Evolutionary conservation across 2,113 vertebrate genomes (phyloP).

Genomic region (Empidonax traillii): DNA sequence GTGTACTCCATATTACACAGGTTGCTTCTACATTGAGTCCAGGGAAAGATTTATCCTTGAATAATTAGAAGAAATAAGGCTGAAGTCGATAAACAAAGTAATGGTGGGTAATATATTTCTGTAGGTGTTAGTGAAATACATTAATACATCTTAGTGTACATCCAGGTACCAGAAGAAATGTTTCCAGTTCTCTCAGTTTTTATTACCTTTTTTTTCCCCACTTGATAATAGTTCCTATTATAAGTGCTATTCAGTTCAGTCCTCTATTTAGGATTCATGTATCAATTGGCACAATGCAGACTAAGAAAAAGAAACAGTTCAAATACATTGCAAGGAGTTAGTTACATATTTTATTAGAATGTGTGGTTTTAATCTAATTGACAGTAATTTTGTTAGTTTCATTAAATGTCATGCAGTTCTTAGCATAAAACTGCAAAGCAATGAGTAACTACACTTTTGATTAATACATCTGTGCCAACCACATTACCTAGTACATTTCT

Average conservation of each 20-base stretch:
- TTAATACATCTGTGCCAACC: constrained; percentile 64
- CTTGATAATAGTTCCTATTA: constrained; percentile 27
- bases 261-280: constrained; percentile 33
- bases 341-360: constrained; percentile 62
- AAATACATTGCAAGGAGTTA: constrained; percentile 53
- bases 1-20: neutral
- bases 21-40: constrained; percentile 31
- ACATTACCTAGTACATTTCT: constrained; percentile 65
- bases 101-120: constrained; percentile 10
- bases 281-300: constrained; percentile 44
- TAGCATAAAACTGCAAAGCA: constrained; percentile 66
- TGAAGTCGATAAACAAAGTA: constrained; percentile 49
- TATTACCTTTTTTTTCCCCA: neutral
- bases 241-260: constrained; percentile 34
- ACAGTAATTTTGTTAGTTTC: constrained; percentile 65
- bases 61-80: constrained; percentile 51
- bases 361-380: constrained; percentile 62
- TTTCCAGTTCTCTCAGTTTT: neutral
- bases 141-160: neutral
- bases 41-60: constrained; percentile 27
- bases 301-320: constrained; percentile 45
- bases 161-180: constrained; percentile 19
- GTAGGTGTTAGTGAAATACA: neutral
- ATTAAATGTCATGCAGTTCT: constrained; percentile 66
- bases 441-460: constrained; percentile 68